Evolutionary conservation across 2,797 vertebrate genomes (phyloP).

Genomic region (Myotis planiceps): DNA sequence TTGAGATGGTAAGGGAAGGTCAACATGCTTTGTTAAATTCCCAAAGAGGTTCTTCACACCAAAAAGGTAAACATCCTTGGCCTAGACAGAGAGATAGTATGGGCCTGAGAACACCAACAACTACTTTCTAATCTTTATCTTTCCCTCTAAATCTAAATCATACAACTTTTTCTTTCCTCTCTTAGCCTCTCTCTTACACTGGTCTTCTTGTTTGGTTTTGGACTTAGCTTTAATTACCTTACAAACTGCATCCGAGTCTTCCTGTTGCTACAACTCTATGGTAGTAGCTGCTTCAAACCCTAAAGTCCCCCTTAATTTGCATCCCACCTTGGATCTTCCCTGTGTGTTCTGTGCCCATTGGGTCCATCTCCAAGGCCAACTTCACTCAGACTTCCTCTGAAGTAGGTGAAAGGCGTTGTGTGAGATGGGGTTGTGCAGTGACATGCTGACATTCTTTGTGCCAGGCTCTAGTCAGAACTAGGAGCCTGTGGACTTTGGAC

Average conservation of each 20-base stretch:
- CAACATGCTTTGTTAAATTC: neutral
- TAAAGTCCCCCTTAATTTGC: neutral
- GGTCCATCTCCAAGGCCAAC: neutral
- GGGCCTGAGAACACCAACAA: neutral
- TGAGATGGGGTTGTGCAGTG: fast-evolving
- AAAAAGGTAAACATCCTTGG: neutral
- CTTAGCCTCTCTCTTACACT: neutral
- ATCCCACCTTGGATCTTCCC: neutral
- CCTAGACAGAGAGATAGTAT: neutral
- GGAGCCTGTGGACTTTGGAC: neutral
- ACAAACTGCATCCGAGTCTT: neutral
- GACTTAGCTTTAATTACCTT: neutral
- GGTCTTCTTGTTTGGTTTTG: neutral
- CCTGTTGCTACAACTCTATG: neutral
- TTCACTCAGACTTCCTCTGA: neutral
- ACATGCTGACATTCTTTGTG: neutral
- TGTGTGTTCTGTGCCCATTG: neutral
- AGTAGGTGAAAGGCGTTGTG: neutral
- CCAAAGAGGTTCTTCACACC: neutral
- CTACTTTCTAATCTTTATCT: neutral
- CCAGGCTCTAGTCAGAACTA: neutral
- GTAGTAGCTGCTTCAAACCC: neutral
- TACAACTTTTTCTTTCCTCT: neutral
- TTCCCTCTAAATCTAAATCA: neutral
- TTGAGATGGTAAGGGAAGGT: neutral